These are phyloP conservation scores for Protobothrops mucrosquamatus DNA, from an alignment of 2,113 vertebrate species.

Conservation along the genomic window DNA sequence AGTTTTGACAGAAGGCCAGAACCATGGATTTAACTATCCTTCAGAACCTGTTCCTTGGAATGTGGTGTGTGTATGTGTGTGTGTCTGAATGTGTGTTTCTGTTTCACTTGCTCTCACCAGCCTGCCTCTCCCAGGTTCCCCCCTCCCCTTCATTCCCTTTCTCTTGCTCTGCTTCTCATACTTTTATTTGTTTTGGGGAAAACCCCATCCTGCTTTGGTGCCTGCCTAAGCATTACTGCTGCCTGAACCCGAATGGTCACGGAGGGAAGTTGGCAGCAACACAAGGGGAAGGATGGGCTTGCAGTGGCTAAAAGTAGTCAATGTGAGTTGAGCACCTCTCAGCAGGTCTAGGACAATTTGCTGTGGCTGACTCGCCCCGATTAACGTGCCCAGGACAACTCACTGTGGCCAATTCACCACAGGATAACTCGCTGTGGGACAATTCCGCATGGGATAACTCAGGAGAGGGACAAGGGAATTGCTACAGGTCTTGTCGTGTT, in stretches of 20 bases:
- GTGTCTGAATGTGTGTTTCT: background rate
- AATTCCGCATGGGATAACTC: too few relatives aligned
- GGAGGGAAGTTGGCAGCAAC: background rate
- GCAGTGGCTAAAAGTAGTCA: background rate
- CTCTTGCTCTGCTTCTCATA: background rate
- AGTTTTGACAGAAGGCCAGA: background rate
- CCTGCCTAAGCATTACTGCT: background rate
- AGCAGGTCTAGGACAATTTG: background rate
- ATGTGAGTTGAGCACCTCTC: background rate
- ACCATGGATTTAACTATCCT: background rate
- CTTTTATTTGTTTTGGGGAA: background rate
- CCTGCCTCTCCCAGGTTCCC: background rate
- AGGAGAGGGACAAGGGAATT: too few relatives aligned
- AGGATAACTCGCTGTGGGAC: too few relatives aligned
- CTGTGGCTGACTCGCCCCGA: background rate
- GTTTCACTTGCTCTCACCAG: background rate
- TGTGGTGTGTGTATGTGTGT: background rate
- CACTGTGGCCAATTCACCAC: background rate
- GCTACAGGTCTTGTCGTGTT: too few relatives aligned
- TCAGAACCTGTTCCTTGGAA: background rate
- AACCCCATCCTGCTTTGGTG: background rate
- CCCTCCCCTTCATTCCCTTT: background rate
- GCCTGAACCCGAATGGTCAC: background rate
- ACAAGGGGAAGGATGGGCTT: background rate
- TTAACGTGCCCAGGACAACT: background rate